These are phyloP conservation scores for Leistus spinibarbis DNA, from an alignment of 2,888 invertebrate species.

Conservation along the genomic window DNA sequence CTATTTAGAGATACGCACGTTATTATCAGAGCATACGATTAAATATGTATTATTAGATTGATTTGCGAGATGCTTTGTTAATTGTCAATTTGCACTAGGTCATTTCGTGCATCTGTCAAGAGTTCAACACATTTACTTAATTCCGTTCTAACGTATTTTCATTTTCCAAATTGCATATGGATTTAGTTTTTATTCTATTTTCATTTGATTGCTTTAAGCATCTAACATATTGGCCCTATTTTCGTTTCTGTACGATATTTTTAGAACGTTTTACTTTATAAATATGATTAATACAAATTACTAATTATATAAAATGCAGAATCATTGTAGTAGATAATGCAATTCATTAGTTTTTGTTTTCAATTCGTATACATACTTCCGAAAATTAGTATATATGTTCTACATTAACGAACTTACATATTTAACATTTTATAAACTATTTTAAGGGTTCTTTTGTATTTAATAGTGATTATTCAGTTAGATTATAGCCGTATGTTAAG, in stretches of 20 bases:
- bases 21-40: constrained; percentile 29
- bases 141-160: constrained; percentile 30
- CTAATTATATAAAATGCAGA: not conserved
- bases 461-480: not conserved
- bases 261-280: not conserved
- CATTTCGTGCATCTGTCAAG: constrained; percentile 8
- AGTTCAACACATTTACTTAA: not conserved
- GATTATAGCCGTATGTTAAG: not conserved
- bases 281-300: not conserved
- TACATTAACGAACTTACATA: too few relatives aligned
- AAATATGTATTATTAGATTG: constrained; percentile 33
- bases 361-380: not conserved
- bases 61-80: constrained; percentile 14
- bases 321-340: not conserved
- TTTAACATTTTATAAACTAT: not conserved
- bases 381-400: too few relatives aligned
- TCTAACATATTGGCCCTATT: not conserved
- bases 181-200: constrained; percentile 1
- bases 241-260: not conserved
- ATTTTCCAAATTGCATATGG: not conserved
- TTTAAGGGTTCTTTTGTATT: not conserved
- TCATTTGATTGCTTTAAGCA: not conserved
- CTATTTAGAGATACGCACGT: constrained; percentile 47
- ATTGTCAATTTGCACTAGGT: constrained; percentile 23
- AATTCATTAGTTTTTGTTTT: not conserved